Evolutionary conservation across 2,797 vertebrate genomes (phyloP).

Genomic region (Protosalanx chinensis): DNA sequence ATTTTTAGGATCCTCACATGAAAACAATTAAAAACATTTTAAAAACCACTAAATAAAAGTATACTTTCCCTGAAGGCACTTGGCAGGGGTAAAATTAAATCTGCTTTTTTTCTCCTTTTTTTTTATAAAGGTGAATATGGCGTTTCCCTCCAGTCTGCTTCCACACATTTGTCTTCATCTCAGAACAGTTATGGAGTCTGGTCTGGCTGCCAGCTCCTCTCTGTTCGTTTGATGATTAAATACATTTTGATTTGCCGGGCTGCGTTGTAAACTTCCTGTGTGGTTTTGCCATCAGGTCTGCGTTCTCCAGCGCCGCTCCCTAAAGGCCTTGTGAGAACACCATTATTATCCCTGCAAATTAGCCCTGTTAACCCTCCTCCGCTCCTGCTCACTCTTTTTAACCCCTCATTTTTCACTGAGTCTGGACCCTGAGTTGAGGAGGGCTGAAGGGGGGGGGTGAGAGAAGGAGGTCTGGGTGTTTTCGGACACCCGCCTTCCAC

Average conservation of each 20-base stretch:
- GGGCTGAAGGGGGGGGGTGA: conserved; percentile 22
- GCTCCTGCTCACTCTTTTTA: conserved; percentile 66
- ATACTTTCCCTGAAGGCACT: conserved; percentile 38
- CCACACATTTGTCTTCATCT: conserved; percentile 69
- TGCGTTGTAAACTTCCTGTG: conserved; percentile 77
- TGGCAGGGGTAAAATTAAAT: conserved; percentile 32
- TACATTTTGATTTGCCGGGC: conserved; percentile 68
- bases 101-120: conserved; percentile 32
- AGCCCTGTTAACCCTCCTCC: conserved; percentile 66
- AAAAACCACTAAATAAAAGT: conserved; percentile 38
- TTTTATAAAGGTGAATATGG: conserved; percentile 43
- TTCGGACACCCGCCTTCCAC: conserved; percentile 6
- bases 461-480: conserved; percentile 9
- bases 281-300: conserved; percentile 64
- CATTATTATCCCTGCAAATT: conserved; percentile 75
- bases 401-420: conserved; percentile 72
- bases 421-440: conserved; percentile 60
- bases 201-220: conserved; percentile 51
- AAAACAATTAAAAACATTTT: conserved; percentile 60
- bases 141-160: conserved; percentile 22
- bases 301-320: conserved; percentile 58
- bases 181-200: conserved; percentile 56
- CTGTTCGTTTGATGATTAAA: conserved; percentile 71
- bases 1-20: conserved; percentile 50
- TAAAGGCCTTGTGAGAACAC: conserved; percentile 62